phyloP scores from a whole-genome alignment of 2,888 invertebrate species.

The Lucinisca nassula region DNA sequence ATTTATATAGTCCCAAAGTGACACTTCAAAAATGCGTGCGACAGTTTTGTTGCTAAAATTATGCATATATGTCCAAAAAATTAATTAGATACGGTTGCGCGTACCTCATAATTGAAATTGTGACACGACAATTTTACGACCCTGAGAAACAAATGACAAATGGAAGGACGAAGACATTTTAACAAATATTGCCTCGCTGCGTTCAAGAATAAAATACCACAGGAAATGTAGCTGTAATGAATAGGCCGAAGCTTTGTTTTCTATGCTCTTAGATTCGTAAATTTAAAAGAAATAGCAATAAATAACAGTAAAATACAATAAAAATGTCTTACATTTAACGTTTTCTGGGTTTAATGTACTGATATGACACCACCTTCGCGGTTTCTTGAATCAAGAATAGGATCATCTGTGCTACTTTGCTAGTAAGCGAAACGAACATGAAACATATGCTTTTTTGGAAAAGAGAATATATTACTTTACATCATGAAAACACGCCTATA shows the following conservation, averaged over 20 bases:
- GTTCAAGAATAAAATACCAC: neutral
- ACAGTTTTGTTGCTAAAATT: conserved; percentile 19
- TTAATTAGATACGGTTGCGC: conserved; percentile 6
- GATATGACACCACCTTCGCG: neutral
- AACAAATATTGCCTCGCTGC: neutral
- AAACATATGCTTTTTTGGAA: too few relatives aligned
- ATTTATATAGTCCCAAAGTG: neutral
- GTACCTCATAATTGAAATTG: neutral
- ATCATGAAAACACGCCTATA: too few relatives aligned
- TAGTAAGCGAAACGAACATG: too few relatives aligned
- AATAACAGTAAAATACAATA: neutral
- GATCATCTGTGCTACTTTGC: too few relatives aligned
- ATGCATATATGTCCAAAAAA: conserved; percentile 12
- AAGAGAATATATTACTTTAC: too few relatives aligned
- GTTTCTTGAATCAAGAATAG: neutral
- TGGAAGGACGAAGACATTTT: neutral
- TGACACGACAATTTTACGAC: neutral
- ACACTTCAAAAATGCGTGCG: conserved; percentile 3
- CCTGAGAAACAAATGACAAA: neutral
- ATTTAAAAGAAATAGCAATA: neutral
- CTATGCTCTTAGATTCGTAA: neutral
- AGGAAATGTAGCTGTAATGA: neutral
- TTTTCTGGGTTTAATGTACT: neutral
- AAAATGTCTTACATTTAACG: neutral
- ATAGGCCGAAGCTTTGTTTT: neutral